phyloP scores from a whole-genome alignment of 2,113 vertebrate genomes.

The Lontra canadensis region DNA sequence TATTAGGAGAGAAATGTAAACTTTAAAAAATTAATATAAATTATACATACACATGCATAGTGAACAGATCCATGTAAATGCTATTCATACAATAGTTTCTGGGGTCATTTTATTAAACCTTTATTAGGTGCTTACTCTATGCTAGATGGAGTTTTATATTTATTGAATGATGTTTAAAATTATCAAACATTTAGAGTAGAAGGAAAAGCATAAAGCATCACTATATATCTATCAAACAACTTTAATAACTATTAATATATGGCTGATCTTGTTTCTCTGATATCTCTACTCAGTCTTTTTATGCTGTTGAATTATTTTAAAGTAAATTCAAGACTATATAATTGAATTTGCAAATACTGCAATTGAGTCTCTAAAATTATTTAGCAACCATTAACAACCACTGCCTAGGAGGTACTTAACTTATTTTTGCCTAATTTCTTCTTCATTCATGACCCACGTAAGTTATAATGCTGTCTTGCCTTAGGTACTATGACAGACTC shows the following conservation, averaged over 20 bases:
- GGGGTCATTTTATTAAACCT: background rate
- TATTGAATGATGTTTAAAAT: background rate
- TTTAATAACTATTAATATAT: background rate
- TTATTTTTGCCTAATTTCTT: slow-evolving; percentile 2
- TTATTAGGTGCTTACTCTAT: background rate
- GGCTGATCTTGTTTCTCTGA: background rate
- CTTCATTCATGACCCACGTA: background rate
- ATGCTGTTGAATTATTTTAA: background rate
- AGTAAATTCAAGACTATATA: background rate
- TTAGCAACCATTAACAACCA: background rate
- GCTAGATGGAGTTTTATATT: background rate
- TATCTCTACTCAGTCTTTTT: background rate
- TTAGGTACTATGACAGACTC: background rate
- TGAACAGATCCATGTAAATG: background rate
- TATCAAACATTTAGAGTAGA: slow-evolving; percentile 1
- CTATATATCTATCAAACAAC: background rate
- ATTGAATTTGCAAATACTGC: background rate
- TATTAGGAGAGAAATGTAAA: background rate
- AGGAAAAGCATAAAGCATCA: background rate
- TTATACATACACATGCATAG: background rate
- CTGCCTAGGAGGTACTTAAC: background rate
- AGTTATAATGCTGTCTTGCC: background rate
- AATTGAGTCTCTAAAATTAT: background rate
- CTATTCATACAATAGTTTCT: background rate
- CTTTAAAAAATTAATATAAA: background rate